Base-by-base conservation (phyloP, 2,888 invertebrate species). In the Euplexia lucipara region DNA sequence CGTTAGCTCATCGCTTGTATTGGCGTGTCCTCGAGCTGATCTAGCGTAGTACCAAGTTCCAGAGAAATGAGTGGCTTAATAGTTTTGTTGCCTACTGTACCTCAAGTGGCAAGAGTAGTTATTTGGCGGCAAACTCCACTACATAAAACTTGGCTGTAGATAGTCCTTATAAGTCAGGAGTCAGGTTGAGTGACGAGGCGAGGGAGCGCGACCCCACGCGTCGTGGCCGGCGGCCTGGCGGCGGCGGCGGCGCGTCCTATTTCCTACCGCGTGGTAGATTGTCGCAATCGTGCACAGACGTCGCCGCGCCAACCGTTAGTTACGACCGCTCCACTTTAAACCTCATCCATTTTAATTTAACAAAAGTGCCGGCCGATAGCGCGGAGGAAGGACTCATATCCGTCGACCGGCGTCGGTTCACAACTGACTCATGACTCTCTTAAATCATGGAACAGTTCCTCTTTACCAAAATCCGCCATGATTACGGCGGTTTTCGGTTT, bases 341-440 rank as follows among this genome's bases (percentile, higher is more conserved):
- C 91, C 92, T 94, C 95, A 94, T 95, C 94, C 93, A 94, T 95
- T 94, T 92, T 94, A 95, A 95, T 95, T 93, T 92, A 95, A 91
- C 92, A 93, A 91, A 94, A 95, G 94, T 94, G 94, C 92, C 93
- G 93, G 91, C 92, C 95, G 95, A 95, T 95, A 92, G 90, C 88
- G 89, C 83, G 86, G 93, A 94, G 94, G 95, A 95, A 92, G 94
- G 86, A 91, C 89, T 94, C 93, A 94, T 94, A 92, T 95, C 95
- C 95, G 94, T 84, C 85, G 87, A 83, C 83, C 79, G 85, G 54
- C 79, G 85, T 83, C 83, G 83, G 88, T 81, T 83, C 80, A 83
- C 80, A 80, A 76, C 78, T 80, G 80, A 79, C 79, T 77, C 67
- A 74, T 64, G 70, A 61, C 54, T 70, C 73, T 74, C 72, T 67